Conservation (phyloP, 1,140 invertebrate genomes). For the Condylostylus longicornis region DNA sequence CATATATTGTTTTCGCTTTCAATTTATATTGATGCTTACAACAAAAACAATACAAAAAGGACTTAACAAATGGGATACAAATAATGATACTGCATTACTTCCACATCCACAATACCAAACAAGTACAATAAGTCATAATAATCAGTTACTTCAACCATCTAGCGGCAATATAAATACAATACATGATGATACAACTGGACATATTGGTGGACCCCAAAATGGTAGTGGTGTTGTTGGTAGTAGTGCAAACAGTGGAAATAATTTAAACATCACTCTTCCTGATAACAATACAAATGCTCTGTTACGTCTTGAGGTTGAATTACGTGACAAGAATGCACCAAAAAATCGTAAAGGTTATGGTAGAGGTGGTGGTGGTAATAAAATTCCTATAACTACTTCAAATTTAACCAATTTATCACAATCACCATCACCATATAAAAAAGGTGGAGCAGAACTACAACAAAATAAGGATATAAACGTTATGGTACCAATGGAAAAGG, state of each 20-base stretch:
- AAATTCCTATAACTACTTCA: slow-evolving; percentile 2
- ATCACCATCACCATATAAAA: slow-evolving; percentile 1
- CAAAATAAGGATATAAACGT: slow-evolving; percentile 18
- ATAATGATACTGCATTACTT: slow-evolving; percentile 3
- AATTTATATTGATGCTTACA: too few relatives aligned
- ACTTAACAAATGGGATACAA: too few relatives aligned
- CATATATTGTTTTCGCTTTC: background rate
- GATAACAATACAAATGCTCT: slow-evolving; percentile 30
- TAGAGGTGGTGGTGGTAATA: slow-evolving; percentile 6
- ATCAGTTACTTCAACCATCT: too few relatives aligned
- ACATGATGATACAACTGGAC: too few relatives aligned
- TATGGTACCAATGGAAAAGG: slow-evolving; percentile 33
- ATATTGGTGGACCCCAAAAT: too few relatives aligned
- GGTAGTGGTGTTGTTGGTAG: background rate
- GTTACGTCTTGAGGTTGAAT: slow-evolving; percentile 32
- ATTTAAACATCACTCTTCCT: slow-evolving; percentile 31
- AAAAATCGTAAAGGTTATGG: slow-evolving; percentile 19
- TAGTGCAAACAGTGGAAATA: slow-evolving; percentile 20
- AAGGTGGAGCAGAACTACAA: background rate
- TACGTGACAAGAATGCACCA: slow-evolving; percentile 34
- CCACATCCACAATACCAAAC: slow-evolving; percentile 4
- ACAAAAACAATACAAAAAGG: background rate
- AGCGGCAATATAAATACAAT: too few relatives aligned
- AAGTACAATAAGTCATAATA: too few relatives aligned
- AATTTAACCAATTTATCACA: too few relatives aligned